A percentile compares a stretch with the other conserved stretches of the same genome.
Evolutionary conservation across 64 coral and sea anemone genomes (phyloP).

Genomic region (Montipora efflorescens): DNA sequence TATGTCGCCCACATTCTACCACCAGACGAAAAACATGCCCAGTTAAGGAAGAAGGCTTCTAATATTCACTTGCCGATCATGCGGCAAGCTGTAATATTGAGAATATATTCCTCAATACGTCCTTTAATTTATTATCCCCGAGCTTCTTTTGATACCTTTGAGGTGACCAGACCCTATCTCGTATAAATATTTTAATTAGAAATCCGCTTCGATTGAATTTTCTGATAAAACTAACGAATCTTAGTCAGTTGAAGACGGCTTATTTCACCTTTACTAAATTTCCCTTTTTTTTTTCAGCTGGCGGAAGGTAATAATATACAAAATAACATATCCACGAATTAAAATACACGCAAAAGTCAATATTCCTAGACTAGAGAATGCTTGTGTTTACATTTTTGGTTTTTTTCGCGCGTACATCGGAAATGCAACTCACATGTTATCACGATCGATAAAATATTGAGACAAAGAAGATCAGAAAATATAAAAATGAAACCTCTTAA

Average conservation of each 20-base stretch:
- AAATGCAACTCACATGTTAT: background rate
- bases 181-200: conserved; percentile 28
- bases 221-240: background rate
- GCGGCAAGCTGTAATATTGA: background rate
- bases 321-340: no score
- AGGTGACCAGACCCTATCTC: background rate
- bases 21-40: background rate
- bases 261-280: no score
- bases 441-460: background rate
- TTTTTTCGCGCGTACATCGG: no score
- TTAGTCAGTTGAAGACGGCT: no score
- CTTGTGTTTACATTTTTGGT: no score
- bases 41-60: background rate
- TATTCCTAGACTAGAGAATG: no score
- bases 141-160: background rate
- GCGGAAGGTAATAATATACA: no score
- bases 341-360: no score
- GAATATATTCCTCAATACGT: background rate
- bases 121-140: background rate
- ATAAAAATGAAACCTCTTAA: no score
- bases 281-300: no score
- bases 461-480: no score
- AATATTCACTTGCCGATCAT: background rate
- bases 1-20: background rate
- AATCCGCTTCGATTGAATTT: background rate